These are phyloP conservation scores for Perizoma affinitatum DNA, from an alignment of 2,888 invertebrate genomes.

Conservation along the genomic window DNA sequence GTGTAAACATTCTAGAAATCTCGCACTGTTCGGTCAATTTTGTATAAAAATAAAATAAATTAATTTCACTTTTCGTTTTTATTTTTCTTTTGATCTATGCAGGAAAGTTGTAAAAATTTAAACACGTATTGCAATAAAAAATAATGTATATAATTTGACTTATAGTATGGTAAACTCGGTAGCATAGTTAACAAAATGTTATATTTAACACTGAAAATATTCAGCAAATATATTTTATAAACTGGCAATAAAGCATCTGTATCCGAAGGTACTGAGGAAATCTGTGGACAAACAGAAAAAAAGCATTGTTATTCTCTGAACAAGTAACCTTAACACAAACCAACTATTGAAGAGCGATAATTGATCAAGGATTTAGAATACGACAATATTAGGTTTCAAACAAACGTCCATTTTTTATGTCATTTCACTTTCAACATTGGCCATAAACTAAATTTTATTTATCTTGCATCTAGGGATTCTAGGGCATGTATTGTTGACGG, in stretches of 20 bases:
- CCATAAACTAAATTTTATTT: too few species aligned
- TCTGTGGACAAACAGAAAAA: constrained; percentile 59
- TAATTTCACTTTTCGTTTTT: constrained; percentile 73
- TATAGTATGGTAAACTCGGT: constrained; percentile 80
- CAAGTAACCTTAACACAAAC: too few species aligned
- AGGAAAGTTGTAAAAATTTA: constrained; percentile 45
- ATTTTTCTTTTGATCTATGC: constrained; percentile 40
- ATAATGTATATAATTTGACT: constrained; percentile 83
- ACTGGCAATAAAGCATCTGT: constrained; percentile 81
- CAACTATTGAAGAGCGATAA: too few species aligned
- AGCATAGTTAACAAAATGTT: constrained; percentile 81
- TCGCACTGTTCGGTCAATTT: constrained; percentile 85
- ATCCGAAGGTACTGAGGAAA: constrained; percentile 61
- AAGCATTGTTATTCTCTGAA: constrained; percentile 6
- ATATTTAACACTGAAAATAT: constrained; percentile 82
- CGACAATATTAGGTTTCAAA: too few species aligned
- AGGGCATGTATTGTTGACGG: too few species aligned
- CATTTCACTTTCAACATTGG: too few species aligned
- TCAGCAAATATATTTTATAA: constrained; percentile 80
- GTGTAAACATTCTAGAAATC: constrained; percentile 84
- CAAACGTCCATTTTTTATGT: too few species aligned
- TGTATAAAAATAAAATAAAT: constrained; percentile 82
- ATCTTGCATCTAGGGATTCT: too few species aligned
- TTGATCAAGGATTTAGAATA: too few species aligned
- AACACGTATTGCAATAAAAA: constrained; percentile 76